These are phyloP conservation scores for Cotesia glomerata DNA, from an alignment of 1,140 invertebrate species.

Conservation along the genomic window DNA sequence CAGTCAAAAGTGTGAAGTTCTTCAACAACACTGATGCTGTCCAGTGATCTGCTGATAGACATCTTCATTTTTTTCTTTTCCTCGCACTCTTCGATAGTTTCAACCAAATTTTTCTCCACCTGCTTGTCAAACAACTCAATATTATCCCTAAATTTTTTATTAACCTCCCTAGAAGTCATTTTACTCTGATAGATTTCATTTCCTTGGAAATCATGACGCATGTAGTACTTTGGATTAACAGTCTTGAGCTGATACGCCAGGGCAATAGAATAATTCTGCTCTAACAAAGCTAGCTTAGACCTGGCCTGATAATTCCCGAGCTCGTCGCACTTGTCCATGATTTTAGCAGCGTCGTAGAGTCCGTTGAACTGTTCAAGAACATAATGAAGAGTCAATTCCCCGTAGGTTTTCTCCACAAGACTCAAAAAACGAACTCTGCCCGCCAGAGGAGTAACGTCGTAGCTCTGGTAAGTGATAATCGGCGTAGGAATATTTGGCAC, in stretches of 20 bases:
- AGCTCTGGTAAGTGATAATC: slow-evolving; percentile 56
- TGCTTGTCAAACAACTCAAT: slow-evolving; percentile 55
- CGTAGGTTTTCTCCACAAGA: slow-evolving; percentile 48
- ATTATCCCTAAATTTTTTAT: slow-evolving; percentile 37
- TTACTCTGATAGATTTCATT: background rate
- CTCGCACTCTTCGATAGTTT: slow-evolving; percentile 53
- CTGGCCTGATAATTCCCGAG: slow-evolving; percentile 62
- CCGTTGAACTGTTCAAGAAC: slow-evolving; percentile 65
- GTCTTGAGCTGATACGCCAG: slow-evolving; percentile 60
- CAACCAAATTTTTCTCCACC: slow-evolving; percentile 55
- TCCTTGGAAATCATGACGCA: background rate
- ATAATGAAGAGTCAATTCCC: slow-evolving; percentile 63
- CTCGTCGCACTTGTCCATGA: slow-evolving; percentile 59
- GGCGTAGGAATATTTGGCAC: slow-evolving; percentile 59
- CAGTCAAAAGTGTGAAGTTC: slow-evolving; percentile 62
- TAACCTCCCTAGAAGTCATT: background rate
- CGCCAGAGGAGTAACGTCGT: slow-evolving; percentile 52
- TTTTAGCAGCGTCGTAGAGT: slow-evolving; percentile 62
- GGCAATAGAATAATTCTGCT: slow-evolving; percentile 55
- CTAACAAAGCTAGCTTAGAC: slow-evolving; percentile 59
- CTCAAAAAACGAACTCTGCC: slow-evolving; percentile 47
- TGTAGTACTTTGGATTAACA: slow-evolving; percentile 42
- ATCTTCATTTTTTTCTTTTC: slow-evolving; percentile 55
- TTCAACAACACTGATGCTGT: slow-evolving; percentile 52
- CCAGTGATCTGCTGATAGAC: slow-evolving; percentile 57